Percentiles rank a stretch among this genome's conserved stretches.
Evolutionary conservation across 2,888 invertebrate species (phyloP).

Genomic region (Platynereis dumerilii): DNA sequence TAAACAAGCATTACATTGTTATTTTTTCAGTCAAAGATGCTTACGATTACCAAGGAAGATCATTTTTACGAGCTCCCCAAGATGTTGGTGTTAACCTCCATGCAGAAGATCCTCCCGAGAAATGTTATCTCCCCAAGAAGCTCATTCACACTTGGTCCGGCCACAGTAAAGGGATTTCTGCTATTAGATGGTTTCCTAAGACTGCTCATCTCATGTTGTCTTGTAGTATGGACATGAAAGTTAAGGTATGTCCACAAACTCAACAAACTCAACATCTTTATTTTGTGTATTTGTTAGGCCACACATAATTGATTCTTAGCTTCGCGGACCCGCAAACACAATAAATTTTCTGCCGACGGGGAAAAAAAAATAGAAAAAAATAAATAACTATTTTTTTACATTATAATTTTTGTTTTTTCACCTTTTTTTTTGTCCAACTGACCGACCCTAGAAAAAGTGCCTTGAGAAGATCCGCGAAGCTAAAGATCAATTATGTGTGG

Average conservation of each 20-base stretch:
- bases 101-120: slow-evolving; percentile 87
- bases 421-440: too few relatives aligned
- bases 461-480: too few relatives aligned
- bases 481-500: too few relatives aligned
- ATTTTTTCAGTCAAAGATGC: slow-evolving; percentile 78
- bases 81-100: slow-evolving; percentile 89
- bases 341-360: too few relatives aligned
- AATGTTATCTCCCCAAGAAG: slow-evolving; percentile 94
- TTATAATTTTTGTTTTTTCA: not conserved
- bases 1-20: too few relatives aligned
- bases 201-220: slow-evolving; percentile 95
- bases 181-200: slow-evolving; percentile 91
- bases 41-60: slow-evolving; percentile 94
- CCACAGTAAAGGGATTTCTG: slow-evolving; percentile 94
- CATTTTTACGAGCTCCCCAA: slow-evolving; percentile 90
- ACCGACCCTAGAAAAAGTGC: too few relatives aligned
- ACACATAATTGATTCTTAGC: too few relatives aligned
- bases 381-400: not conserved
- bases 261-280: not conserved
- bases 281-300: too few relatives aligned
- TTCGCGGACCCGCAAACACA: too few relatives aligned
- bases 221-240: slow-evolving; percentile 94
- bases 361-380: not conserved
- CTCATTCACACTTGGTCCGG: slow-evolving; percentile 97
- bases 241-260: slow-evolving; percentile 73